Percentiles rank a stretch among this genome's conserved stretches.
These are phyloP conservation scores for Melanotaenia pygmaea DNA, from an alignment of 2,797 vertebrate genomes.

Conservation along the genomic window DNA sequence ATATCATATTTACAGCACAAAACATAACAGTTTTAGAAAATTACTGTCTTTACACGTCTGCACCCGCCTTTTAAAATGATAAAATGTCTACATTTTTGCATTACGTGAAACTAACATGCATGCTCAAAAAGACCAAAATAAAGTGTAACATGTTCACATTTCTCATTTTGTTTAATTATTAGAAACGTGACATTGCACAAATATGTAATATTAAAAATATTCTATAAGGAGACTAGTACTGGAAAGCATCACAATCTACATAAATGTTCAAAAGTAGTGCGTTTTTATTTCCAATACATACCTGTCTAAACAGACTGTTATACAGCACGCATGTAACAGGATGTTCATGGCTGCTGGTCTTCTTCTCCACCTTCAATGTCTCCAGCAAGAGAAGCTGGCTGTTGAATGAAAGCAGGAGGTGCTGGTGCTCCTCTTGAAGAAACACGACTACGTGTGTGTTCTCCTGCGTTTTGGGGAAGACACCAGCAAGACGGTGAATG, in stretches of 20 bases:
- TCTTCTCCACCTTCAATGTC: constrained; percentile 66
- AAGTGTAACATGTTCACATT: neutral
- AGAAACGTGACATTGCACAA: neutral
- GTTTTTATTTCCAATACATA: constrained; percentile 2
- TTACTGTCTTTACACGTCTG: neutral
- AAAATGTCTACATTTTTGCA: neutral
- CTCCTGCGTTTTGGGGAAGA: constrained; percentile 83
- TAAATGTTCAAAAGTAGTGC: neutral
- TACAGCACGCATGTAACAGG: constrained; percentile 82
- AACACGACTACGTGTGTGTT: constrained; percentile 78
- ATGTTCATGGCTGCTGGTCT: constrained; percentile 77
- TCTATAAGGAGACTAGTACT: neutral
- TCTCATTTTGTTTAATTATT: neutral
- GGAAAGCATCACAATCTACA: neutral
- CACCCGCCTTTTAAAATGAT: neutral
- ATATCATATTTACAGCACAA: no score
- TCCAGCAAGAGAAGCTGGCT: constrained; percentile 82
- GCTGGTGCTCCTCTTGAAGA: constrained; percentile 82
- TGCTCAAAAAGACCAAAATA: neutral
- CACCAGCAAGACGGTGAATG: constrained; percentile 79
- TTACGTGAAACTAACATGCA: neutral
- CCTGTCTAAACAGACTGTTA: constrained; percentile 78
- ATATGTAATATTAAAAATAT: neutral
- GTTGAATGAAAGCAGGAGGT: constrained; percentile 84
- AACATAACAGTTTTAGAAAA: no score